A percentile compares a stretch with the other conserved stretches of the same genome.
Conservation (phyloP, 2,113 vertebrate genomes). For the Ailurus styani region DNA sequence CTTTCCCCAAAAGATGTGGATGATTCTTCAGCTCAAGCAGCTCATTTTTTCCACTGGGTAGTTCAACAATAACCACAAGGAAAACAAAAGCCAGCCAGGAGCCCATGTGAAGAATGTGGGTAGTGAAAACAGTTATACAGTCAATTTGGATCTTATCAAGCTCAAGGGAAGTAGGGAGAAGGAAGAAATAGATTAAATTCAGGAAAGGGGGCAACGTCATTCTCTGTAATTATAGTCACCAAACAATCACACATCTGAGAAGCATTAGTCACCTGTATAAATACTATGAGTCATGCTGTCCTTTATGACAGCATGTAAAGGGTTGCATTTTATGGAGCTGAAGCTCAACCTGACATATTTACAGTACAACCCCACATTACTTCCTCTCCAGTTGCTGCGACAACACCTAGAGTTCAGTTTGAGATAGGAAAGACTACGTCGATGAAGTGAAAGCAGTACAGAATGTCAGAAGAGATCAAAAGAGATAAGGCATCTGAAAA, state of each 20-base stretch:
- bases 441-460: neutral
- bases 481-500: neutral
- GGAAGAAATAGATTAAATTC: neutral
- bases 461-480: neutral
- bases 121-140: neutral
- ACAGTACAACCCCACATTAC: neutral
- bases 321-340: constrained; percentile 12
- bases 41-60: neutral
- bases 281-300: constrained; percentile 71
- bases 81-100: neutral
- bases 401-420: neutral
- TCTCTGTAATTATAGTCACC: constrained; percentile 39
- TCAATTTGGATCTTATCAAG: constrained; percentile 28
- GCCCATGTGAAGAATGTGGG: neutral
- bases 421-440: neutral
- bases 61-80: constrained; percentile 25
- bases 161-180: neutral
- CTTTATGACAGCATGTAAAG: constrained; percentile 39
- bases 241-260: constrained; percentile 65
- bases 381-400: neutral
- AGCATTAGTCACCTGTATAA: constrained; percentile 65
- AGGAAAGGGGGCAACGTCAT: constrained; percentile 37
- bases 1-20: constrained; percentile 30
- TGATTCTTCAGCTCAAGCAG: constrained; percentile 17
- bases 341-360: neutral